phyloP scores from a whole-genome alignment of 2,888 invertebrate genomes.

The Tetanocera ferruginea region DNA sequence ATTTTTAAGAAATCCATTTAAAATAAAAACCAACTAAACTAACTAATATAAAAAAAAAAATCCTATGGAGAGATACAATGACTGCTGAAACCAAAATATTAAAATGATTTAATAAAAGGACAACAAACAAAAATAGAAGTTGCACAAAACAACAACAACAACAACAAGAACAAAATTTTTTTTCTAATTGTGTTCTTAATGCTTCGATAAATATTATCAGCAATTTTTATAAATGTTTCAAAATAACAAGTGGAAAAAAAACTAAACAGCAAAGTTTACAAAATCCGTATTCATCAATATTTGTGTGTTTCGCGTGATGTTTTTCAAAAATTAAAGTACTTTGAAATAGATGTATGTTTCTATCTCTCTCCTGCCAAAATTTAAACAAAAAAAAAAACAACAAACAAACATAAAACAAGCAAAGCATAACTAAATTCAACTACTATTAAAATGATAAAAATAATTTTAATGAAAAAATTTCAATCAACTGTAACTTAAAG shows the following conservation, averaged over 20 bases:
- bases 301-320: background rate
- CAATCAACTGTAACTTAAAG: slow-evolving; percentile 59
- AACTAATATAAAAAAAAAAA: slow-evolving; percentile 37
- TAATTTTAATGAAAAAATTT: slow-evolving; percentile 35
- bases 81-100: slow-evolving; percentile 47
- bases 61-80: slow-evolving; percentile 56
- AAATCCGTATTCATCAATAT: slow-evolving; percentile 12
- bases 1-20: background rate
- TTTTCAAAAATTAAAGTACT: background rate
- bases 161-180: background rate
- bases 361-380: slow-evolving; percentile 34
- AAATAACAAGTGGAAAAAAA: slow-evolving; percentile 12
- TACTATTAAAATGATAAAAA: background rate
- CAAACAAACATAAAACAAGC: too few species aligned
- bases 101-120: slow-evolving; percentile 11
- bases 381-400: slow-evolving; percentile 7
- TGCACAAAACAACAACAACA: slow-evolving; percentile 26
- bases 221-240: background rate
- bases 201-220: background rate
- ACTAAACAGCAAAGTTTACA: background rate
- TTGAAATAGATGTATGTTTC: slow-evolving; percentile 18
- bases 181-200: slow-evolving; percentile 10
- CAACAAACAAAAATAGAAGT: slow-evolving; percentile 37
- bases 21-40: slow-evolving; percentile 19
- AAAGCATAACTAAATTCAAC: background rate